Evolutionary conservation across 1,140 invertebrate genomes (phyloP), one percentile per base, ranked within the genome.

Genomic region (Harlomillsia oculata): DNA sequence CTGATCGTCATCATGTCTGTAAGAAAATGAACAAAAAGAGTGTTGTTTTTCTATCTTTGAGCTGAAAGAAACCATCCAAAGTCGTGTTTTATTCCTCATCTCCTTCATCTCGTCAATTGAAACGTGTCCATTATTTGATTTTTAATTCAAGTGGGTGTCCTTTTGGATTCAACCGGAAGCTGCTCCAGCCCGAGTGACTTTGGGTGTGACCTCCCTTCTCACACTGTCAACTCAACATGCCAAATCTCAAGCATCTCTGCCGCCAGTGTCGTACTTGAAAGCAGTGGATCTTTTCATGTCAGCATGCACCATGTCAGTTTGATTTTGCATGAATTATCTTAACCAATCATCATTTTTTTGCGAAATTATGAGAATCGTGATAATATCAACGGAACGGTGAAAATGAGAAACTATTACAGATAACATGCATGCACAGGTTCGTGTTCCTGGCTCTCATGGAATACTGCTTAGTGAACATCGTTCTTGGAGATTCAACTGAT

Each of bases 401-500:
- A 18, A 41, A n/a, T 41, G 39, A 20, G 18, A 20, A 8, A 8
- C 20, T 13, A n/a, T 8, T 8, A 13, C 8, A 41, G 41, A 29
- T 30, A 32, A 11, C 9, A 16, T 45, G 6, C 20, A 29, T 48
- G 9, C 39, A 30, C 67, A 82, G 80, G 29, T 89, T 93, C 72
- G 89, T 93, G 66, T 93, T 93, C 69, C 85, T 91, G 82, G 89
- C 89, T 3, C 70, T 93, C 30, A 92, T 93, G 89, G 89, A 93
- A 70, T 93, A 92, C 69, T 91, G 88, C 66, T 71, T 93, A 59
- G 87, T 93, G 1, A 92, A 92, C 66, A 89, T 92, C 41, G 84
- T 92, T 0, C 75, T 92, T 2, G 84, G 85, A 1, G 84, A 87
- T 64, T 79, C 78, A 8, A 56, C 52, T 43, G 61, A 63, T 26